Conservation (phyloP, 2,888 invertebrate genomes). For the Euclidia mi region DNA sequence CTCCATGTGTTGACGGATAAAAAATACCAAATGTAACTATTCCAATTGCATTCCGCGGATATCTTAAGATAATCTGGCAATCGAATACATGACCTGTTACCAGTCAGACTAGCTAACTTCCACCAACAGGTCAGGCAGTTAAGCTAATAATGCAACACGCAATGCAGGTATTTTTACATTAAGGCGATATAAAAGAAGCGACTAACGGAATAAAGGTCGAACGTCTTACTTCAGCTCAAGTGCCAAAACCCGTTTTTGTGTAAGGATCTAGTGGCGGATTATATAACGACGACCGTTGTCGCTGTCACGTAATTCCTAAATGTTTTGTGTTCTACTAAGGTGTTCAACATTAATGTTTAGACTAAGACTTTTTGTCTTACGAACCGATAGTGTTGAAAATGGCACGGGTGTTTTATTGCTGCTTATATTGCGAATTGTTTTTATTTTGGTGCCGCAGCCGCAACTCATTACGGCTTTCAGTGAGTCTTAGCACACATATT, state of each 20-base stretch:
- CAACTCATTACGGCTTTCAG: slow-evolving; percentile 36
- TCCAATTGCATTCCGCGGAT: no score
- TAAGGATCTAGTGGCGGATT: slow-evolving; percentile 47
- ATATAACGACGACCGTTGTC: slow-evolving; percentile 56
- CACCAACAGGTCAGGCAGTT: no score
- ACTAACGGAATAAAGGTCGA: slow-evolving; percentile 27
- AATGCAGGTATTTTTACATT: slow-evolving; percentile 43
- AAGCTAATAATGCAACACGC: slow-evolving; percentile 39
- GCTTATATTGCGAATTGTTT: neutral
- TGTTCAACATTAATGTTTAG: slow-evolving; percentile 11
- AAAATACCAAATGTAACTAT: no score
- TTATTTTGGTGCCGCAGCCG: slow-evolving; percentile 3
- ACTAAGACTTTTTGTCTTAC: neutral
- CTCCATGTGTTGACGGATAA: no score
- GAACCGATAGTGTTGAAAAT: neutral
- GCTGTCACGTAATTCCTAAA: slow-evolving; percentile 43
- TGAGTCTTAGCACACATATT: slow-evolving; percentile 55
- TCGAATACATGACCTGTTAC: no score
- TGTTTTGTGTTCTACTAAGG: slow-evolving; percentile 39
- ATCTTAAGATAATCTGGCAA: no score
- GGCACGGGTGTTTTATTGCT: no score
- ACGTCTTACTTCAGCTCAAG: slow-evolving; percentile 43
- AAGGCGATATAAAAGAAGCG: slow-evolving; percentile 25
- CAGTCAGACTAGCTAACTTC: no score
- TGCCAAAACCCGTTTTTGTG: slow-evolving; percentile 45